Evolutionary conservation across 2,113 vertebrate genomes (phyloP), one percentile per base, ranked within the genome.

Genomic region (Eubucco bourcierii): DNA sequence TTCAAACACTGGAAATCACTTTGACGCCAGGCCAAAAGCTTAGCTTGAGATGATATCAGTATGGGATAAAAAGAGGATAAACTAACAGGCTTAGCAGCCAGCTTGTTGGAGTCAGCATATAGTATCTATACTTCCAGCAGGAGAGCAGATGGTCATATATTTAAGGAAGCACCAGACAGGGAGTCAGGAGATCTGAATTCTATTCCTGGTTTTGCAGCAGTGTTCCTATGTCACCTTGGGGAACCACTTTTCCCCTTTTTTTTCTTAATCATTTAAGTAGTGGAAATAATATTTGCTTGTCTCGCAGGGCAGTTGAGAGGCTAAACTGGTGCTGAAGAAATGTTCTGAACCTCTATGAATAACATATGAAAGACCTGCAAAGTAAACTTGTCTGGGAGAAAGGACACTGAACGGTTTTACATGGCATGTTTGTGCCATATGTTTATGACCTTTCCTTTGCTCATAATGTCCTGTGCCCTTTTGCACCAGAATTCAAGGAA

Each of bases 61-160:
- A 87, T 67, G 84, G 84, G 82, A 95, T 95, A 93, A 90, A 93
- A 92, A 88, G 67, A 90, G 86, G 96, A 94, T 95, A 89, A 96
- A 91, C 87, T 93, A 94, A 94, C 90, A 97, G 91, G 94, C 95
- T 96, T 96, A 96, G 93, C 91, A 94, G 75, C 76, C 82, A 86
- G 84, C 84, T 95, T 86, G 78, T 77, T 94, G 80, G 80, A 95
- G 90, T 94, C 91, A 95, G 89, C 92, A 93, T 92, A 96, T 94
- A 94, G 82, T 78, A 95, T 88, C 96, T 88, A 86, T 90, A 90
- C 90, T 81, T 94, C 95, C 91, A 96, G 84, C 79, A 92, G 84
- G 68, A 95, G 72, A 96, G 89, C 95, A 94, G 96, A 96, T 95
- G 94, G 93, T 72, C 93, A 89, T 92, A 93, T 96, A 94, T 96